Evolutionary conservation across 2,888 invertebrate species (phyloP).

Genomic region (Tetheella fluctuosa): DNA sequence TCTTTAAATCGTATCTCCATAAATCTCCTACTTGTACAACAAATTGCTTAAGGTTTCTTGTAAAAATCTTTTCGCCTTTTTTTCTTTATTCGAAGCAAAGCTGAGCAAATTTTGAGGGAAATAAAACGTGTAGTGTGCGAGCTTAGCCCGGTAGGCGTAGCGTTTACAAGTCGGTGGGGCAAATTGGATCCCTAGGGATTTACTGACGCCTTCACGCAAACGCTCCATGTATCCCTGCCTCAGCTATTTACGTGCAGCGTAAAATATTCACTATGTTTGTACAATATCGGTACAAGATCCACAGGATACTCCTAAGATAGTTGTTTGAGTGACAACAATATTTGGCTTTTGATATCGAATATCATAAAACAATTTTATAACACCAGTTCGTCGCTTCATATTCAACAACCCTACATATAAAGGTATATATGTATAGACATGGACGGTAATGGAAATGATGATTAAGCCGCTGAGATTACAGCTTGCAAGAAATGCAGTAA

Average conservation of each 20-base stretch:
- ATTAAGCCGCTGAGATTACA: background rate
- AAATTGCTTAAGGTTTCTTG: slow-evolving; percentile 40
- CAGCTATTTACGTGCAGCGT: slow-evolving; percentile 53
- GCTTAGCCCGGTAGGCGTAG: slow-evolving; percentile 59
- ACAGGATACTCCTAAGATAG: background rate
- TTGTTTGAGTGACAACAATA: background rate
- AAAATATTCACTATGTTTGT: slow-evolving; percentile 68
- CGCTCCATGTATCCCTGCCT: slow-evolving; percentile 46
- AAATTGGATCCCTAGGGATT: slow-evolving; percentile 77
- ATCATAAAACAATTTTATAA: background rate
- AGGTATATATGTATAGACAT: background rate
- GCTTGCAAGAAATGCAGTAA: background rate
- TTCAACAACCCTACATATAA: background rate
- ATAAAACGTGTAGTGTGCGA: slow-evolving; percentile 61
- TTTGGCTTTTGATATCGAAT: background rate
- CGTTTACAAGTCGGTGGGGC: slow-evolving; percentile 65
- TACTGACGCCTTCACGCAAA: slow-evolving; percentile 65
- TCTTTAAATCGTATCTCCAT: slow-evolving; percentile 25
- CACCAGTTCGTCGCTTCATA: background rate
- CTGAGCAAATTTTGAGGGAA: slow-evolving; percentile 57
- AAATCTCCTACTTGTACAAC: slow-evolving; percentile 36
- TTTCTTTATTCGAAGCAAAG: slow-evolving; percentile 58
- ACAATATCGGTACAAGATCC: slow-evolving; percentile 46
- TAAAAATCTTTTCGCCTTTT: slow-evolving; percentile 44
- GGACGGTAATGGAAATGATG: background rate